Base-by-base conservation (phyloP, 1,140 invertebrate species). In the Eupristina koningsbergeri region DNA sequence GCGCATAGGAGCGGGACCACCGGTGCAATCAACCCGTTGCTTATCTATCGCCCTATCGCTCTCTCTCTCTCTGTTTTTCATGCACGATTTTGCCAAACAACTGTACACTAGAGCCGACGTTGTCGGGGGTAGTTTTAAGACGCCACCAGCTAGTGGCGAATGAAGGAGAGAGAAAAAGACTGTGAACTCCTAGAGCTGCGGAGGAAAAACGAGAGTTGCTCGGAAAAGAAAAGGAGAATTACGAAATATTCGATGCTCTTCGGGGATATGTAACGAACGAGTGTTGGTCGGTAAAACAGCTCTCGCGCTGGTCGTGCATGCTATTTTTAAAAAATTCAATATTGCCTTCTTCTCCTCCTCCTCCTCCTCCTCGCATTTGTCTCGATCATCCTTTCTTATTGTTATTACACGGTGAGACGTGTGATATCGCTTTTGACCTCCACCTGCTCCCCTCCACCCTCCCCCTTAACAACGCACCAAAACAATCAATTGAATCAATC, bases 11-110 rank as follows among this genome's bases (percentile, higher is more conserved):
- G 87, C 86, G 86, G 88, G 87, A 88, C 88, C 88, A 89, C 85
- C 89, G 90, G 91, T 92, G 91, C 90, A 92, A 92, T 92, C 91
- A 92, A 91, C 91, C 91, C 90, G 90, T 89, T 89, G 87, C 50
- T 61, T 41, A 39, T 29, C 34, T 39, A 50, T 64, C 67, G 6
- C 76, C 19, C 61, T 15, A 50, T 19, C 36, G 6, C 41, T 45
- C 41, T 31, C 71, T 64, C 61, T 53, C 39, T 39, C 45, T 34
- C 67, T 17, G 61, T 41, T 67, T 17, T 47, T 29, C 61, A 9
- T 19, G 13, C 39, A 9, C 26, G 6, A 11, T 22, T 29, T 19
- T 64, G n/a, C 39, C 41, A 34, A 47, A 47, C 53, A 45, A 61
- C 50, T 39, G 9, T 50, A 17, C 13, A 17, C 47, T 15, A 36